Base-by-base conservation (phyloP, 2,797 vertebrate species). In the Gallinago nigripennis region DNA sequence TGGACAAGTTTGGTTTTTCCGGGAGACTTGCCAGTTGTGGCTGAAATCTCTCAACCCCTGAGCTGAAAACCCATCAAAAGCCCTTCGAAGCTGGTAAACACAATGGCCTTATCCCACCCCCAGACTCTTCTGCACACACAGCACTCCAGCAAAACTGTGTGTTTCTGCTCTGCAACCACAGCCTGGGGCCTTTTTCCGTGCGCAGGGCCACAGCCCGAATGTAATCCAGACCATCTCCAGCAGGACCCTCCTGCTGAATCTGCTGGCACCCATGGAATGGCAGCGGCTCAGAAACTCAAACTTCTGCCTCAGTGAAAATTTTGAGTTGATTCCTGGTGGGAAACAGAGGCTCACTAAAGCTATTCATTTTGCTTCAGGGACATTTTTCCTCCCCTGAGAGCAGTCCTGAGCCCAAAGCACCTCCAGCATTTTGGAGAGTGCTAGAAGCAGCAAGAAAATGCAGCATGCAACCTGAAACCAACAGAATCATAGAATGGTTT, bases 181-280 rank as follows among this genome's bases (percentile, higher is more conserved):
- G 23, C 58, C 20, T 30, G 13, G 33, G 66, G 28, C 33, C 9
- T 17, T 48, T 48, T 61, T 33, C 54, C 4, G 1, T 33, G 54
- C 33, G 41, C 13, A 23, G 14, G 11, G 27, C 46, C 46, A 31
- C 13, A 83, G 41, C 53, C 21, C 1, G 8, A 2, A 1, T 1
- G 0, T 28, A 39, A 17, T 61, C 37, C 33, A 28, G 77, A 58
- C 21, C 30, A 11, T 71, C 53, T 66, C 31, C 37, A 72, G 53
- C 33, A 53, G 16, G 43, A 46, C 28, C 11, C 35, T 94, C 17
- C n/a, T 77, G 37, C 33, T 84, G 31, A 79, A 66, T 69, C 43
- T 0, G 0, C 50, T 80, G 9, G 7, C 15, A 8, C 12, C 10
- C 2, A 1, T 58, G 31, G 35, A 15, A 13, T 37, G 3, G 8